Base-by-base conservation (phyloP, 92 coral and sea anemone species). In the Heteractis magnifica region DNA sequence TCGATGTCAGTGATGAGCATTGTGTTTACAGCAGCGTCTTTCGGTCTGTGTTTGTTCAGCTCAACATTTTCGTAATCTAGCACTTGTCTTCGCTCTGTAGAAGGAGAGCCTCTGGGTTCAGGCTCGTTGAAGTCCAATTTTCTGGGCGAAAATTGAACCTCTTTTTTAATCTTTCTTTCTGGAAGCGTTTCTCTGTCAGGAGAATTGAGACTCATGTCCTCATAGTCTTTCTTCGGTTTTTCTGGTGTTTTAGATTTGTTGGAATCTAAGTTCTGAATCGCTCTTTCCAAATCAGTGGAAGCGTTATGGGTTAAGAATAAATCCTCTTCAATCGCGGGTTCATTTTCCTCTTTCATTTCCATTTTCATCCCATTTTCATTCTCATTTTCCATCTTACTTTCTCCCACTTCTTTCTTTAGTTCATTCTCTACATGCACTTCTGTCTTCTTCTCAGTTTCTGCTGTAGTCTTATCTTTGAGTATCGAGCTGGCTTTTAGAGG, bases 1-100 rank as follows among this genome's bases (percentile, higher is more conserved):
- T 91, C 94, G 13, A 91, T 84, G 58, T 91, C 88, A 5, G 88
- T 88, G 48, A 91, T 91, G 12, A 88, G 16, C 92, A 91, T 79
- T 19, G 90, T 88, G 9, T 86, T 87, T 48, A 75, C 53, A 0
- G 50, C 80, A 44, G 70, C 75, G 16, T 64, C 58, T 26, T 72
- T 26, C 10, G 74, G 51, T 59, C 85, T 77, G 76, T 64, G 79
- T 65, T 90, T 84, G 15, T 68, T 88, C 9, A 94, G 73, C 53
- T 92, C 91, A 11, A 91, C 95, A 62, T 92, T 91, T 78, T 94
- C 95, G 86, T 91, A 94, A 55, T 81, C 83, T 34, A 85, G 14
- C 52, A 81, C 19, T 19, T 87, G 89, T 72, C 83, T 83, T 16
- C 89, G 78, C 10, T 48, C 75, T 20, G 77, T 52, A 8, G 51